phyloP scores from a whole-genome alignment of 2,113 vertebrate genomes.

The Callopanchax toddi region DNA sequence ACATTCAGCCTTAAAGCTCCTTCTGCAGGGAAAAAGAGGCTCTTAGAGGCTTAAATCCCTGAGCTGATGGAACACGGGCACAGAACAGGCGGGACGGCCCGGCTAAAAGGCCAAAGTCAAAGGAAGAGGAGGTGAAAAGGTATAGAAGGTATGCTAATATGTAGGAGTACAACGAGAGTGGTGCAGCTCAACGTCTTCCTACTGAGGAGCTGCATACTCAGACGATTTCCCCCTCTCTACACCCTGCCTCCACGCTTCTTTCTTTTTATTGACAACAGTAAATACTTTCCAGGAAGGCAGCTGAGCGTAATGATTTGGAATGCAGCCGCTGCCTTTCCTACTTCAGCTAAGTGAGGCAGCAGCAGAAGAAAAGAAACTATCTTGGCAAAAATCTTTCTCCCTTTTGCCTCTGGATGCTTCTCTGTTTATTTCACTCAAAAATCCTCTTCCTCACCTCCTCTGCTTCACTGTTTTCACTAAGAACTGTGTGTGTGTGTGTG shows the following conservation, averaged over 20 bases:
- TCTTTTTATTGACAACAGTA: constrained; percentile 54
- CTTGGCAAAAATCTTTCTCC: constrained; percentile 64
- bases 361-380: constrained; percentile 71
- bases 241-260: constrained; percentile 12
- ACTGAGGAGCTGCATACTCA: constrained; percentile 24
- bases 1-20: constrained; percentile 71
- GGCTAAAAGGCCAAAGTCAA: constrained; percentile 36
- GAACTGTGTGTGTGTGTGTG: constrained; percentile 22
- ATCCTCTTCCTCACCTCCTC: constrained; percentile 60
- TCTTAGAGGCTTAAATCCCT: constrained; percentile 70
- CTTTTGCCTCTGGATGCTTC: constrained; percentile 55
- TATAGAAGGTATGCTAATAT: constrained; percentile 44
- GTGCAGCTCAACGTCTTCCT: constrained; percentile 7
- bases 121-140: constrained; percentile 53
- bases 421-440: constrained; percentile 61
- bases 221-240: constrained; percentile 21
- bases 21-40: constrained; percentile 61
- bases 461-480: constrained; percentile 24
- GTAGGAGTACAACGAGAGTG: constrained; percentile 1
- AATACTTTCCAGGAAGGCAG: constrained; percentile 67
- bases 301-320: constrained; percentile 62
- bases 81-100: constrained; percentile 24
- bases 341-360: constrained; percentile 51
- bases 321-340: constrained; percentile 56
- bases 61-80: constrained; percentile 62